phyloP scores from a whole-genome alignment of 2,888 invertebrate species.

The Tetramorium bicarinatum region DNA sequence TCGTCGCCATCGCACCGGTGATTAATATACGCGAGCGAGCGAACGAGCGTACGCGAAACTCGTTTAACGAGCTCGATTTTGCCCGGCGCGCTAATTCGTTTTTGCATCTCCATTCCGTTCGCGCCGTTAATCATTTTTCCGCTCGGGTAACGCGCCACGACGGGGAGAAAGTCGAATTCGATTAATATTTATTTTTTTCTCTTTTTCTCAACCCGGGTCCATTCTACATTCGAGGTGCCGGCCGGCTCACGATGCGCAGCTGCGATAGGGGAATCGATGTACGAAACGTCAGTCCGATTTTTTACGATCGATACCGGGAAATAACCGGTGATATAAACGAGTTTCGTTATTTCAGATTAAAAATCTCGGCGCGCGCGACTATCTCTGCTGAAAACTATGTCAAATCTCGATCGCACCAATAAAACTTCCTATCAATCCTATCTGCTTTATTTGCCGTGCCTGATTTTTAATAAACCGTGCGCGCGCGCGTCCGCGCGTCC shows the following conservation, averaged over 20 bases:
- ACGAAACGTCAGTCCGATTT: constrained; percentile 11
- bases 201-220: not conserved
- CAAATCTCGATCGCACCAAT: constrained; percentile 27
- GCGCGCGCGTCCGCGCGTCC: not conserved
- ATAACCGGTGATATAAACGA: constrained; percentile 39
- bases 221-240: constrained; percentile 17
- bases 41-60: constrained; percentile 50
- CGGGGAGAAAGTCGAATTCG: constrained; percentile 55
- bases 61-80: constrained; percentile 58
- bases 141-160: constrained; percentile 51
- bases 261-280: constrained; percentile 37
- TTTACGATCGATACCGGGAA: constrained; percentile 47
- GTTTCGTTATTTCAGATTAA: constrained; percentile 42
- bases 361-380: constrained; percentile 22
- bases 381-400: constrained; percentile 33
- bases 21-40: constrained; percentile 51
- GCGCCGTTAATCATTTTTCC: constrained; percentile 58
- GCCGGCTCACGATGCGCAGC: constrained; percentile 9
- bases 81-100: constrained; percentile 53
- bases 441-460: constrained; percentile 29
- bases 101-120: constrained; percentile 58
- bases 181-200: constrained; percentile 46
- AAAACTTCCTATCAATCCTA: constrained; percentile 25
- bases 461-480: constrained; percentile 41
- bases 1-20: constrained; percentile 50